Base-by-base conservation (phyloP, 2,888 invertebrate species). In the Pollenia angustigena region DNA sequence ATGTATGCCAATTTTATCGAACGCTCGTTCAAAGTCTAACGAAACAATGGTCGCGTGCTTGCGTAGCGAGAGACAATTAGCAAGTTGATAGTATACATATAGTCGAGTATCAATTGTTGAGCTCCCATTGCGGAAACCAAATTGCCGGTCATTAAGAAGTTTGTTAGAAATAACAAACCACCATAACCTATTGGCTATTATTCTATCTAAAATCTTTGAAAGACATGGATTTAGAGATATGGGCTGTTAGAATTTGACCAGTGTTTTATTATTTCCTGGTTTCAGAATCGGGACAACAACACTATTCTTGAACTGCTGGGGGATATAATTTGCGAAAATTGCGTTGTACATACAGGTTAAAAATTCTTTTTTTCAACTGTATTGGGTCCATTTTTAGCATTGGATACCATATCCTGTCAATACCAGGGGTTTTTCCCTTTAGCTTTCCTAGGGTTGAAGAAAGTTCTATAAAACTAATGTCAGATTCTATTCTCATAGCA, bases 1-100 rank as follows among this genome's bases (percentile, higher is more conserved):
- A 64, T 32, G 32, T 32, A 32, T 82, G 85, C 78, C 80, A 7
- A 88, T 76, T 78, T 78, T 85, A 14, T 89, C 87, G 42, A 87
- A 85, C 9, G 81, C 81, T 68, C 76, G 85, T 44, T 80, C 64
- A 42, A 87, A 85, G 42, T 85, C 84, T 7, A 88, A 75, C 1
- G 81, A 85, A 40, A 83, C 46, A 12, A 72, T 46, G 4, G 62
- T 44, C 4, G 14, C n/a, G 14, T 69, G 69, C 44, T 40, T 54
- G 23, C 42, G 54, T 46, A 58, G 40, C 9, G 42, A 66, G n/a
- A 60, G 58, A 18, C 7, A 54, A 32, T 58, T 54, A 6, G 62
- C 54, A 52, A 23, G 52, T 50, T 69, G n/a, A 14, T 40, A 68
- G 10, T 50, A 23, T 9, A 69, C 50, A 10, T 69, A 52, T 1